A percentile compares a stretch with the other conserved stretches of the same genome.
These are phyloP conservation scores for Thamnophis sirtalis DNA, from an alignment of 2,113 vertebrate species.

Conservation along the genomic window DNA sequence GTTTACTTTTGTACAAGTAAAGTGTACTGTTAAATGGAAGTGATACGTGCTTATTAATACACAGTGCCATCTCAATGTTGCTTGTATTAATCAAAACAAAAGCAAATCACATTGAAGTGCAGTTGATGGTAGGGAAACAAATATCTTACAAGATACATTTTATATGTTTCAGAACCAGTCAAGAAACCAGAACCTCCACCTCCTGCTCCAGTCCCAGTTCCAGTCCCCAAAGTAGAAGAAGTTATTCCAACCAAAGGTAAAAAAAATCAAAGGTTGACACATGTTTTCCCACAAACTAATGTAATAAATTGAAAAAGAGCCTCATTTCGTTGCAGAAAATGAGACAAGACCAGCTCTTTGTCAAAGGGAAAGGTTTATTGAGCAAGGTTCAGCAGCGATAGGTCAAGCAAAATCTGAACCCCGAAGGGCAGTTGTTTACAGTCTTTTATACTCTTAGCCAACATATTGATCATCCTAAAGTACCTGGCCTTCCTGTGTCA, in stretches of 20 bases:
- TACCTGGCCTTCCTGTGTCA: too few species aligned
- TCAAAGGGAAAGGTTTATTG: too few species aligned
- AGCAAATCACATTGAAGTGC: background rate
- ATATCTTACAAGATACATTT: slow-evolving; percentile 28
- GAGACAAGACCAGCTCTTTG: too few species aligned
- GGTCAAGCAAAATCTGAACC: too few species aligned
- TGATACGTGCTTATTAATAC: background rate
- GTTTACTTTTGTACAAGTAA: background rate
- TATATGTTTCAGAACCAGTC: slow-evolving; percentile 45
- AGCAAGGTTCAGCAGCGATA: too few species aligned
- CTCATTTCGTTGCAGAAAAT: too few species aligned
- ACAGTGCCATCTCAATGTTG: background rate
- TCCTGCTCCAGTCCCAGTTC: background rate
- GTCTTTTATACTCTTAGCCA: too few species aligned
- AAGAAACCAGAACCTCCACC: slow-evolving; percentile 54
- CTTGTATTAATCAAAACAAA: background rate
- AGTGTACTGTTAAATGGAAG: background rate
- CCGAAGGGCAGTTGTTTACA: too few species aligned
- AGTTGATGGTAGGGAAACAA: background rate
- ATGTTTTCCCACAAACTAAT: background rate
- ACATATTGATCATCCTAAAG: too few species aligned
- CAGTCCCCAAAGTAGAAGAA: background rate
- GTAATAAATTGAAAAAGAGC: background rate
- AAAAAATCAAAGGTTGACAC: background rate
- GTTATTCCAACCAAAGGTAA: slow-evolving; percentile 58